phyloP scores from a whole-genome alignment of 2,888 invertebrate genomes.

The Cybosia mesomella region DNA sequence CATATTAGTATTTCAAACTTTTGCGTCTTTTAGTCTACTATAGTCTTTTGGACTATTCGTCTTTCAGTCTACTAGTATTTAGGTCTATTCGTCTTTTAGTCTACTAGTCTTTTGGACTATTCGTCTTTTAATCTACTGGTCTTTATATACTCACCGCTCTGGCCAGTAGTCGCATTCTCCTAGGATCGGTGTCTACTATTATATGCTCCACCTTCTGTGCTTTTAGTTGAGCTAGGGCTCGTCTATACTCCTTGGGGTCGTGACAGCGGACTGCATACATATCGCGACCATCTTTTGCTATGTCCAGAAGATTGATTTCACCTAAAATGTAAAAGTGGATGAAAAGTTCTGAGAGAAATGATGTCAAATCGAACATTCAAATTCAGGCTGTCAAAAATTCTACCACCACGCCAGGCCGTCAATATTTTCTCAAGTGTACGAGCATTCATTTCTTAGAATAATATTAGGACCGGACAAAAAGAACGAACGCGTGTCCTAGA shows the following conservation, averaged over 20 bases:
- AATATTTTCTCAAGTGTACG: too few species aligned
- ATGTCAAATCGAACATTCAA: not conserved
- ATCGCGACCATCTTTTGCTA: constrained; percentile 89
- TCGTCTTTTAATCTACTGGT: not conserved
- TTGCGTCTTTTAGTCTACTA: not conserved
- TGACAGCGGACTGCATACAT: constrained; percentile 89
- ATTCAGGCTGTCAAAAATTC: too few species aligned
- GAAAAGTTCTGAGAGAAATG: not conserved
- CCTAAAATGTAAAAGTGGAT: constrained; percentile 78
- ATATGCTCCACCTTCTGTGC: constrained; percentile 95
- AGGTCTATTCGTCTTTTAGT: not conserved
- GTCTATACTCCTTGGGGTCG: constrained; percentile 89
- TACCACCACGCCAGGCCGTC: too few species aligned
- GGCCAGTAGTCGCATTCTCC: constrained; percentile 93
- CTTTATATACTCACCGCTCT: constrained; percentile 91
- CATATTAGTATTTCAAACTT: not conserved
- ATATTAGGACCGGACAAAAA: too few species aligned
- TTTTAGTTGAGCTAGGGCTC: constrained; percentile 93
- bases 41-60: not conserved
- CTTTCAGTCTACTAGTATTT: not conserved
- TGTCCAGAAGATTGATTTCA: constrained; percentile 93
- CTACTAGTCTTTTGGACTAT: constrained; percentile 1
- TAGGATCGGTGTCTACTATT: constrained; percentile 95
- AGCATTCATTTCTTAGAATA: too few species aligned
- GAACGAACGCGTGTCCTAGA: too few species aligned